These are phyloP conservation scores for Scylla paramamosain DNA, from an alignment of 1,140 invertebrate genomes.

Conservation along the genomic window DNA sequence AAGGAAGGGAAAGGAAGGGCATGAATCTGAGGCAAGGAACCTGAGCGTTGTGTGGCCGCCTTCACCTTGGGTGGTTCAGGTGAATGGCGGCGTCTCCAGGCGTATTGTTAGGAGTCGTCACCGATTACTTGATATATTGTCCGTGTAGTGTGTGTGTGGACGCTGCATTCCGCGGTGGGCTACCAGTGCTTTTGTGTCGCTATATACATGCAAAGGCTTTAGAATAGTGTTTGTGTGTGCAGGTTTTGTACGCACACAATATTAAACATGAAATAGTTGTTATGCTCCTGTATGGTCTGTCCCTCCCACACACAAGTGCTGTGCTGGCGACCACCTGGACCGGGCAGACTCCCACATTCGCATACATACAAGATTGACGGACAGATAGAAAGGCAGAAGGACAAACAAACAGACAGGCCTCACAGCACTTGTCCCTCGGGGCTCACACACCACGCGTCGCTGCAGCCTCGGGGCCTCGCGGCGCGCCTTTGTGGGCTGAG, in stretches of 20 bases:
- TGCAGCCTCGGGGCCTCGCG: neutral
- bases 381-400: neutral
- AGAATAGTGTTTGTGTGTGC: neutral
- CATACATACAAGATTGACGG: neutral
- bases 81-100: neutral
- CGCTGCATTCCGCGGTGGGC: neutral
- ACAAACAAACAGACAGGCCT: constrained; percentile 29
- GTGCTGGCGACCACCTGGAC: neutral
- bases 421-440: neutral
- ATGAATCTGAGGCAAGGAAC: constrained; percentile 33
- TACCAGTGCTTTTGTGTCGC: neutral
- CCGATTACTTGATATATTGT: constrained; percentile 2
- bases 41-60: constrained; percentile 55
- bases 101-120: neutral
- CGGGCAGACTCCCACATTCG: neutral
- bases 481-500: neutral
- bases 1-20: neutral
- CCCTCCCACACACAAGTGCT: neutral
- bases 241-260: neutral
- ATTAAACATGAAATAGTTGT: constrained; percentile 8
- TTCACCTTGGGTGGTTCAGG: constrained; percentile 40
- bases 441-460: neutral
- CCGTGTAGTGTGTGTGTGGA: neutral
- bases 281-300: neutral
- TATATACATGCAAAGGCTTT: neutral